Evolutionary conservation across 1,140 invertebrate genomes (phyloP), one percentile per base, ranked within the genome.

Genomic region (Drosophila sproati): DNA sequence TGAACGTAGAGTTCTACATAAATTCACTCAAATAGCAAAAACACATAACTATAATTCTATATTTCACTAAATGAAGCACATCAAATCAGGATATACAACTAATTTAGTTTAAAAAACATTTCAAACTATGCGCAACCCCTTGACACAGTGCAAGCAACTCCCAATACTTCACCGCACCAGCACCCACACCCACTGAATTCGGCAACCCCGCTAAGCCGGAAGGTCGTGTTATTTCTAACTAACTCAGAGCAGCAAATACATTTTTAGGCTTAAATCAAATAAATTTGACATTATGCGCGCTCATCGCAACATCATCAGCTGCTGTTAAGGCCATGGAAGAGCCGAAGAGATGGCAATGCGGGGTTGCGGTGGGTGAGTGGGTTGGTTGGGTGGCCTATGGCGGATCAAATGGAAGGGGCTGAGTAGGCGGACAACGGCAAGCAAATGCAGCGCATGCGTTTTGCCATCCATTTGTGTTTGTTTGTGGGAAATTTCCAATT

Each of bases 401-500:
- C 20, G 20, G 20, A 20, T 20, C 20, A 20, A 20, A 20, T 20
- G 20, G 20, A 1, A 48, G 8, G 32, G 47, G 28, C 20, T 20
- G 20, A 35, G 35, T 10, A 8, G 43, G 34, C 12, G 34, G 2
- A 12, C 20, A 20, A 35, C 4, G 37, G 4, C 2, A 34, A 12
- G 34, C 7, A 8, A 52, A 43, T 12, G 45, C 60, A 64, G 80
- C 85, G 85, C 80, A 78, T 85, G 85, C 85, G 80, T 41, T 7
- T n/a, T 41, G 10, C 50, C 34, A 60, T 34, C 8, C 10, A 12
- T 60, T 10, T 61, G 47, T 60, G 20, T 55, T 70, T 61, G 75
- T 80, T 73, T 77, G 70, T 83, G 80, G 85, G 71, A 88, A 83
- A 57, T 54, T 81, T 89, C 78, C 85, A 78, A 51, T 67, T 66